Evolutionary conservation across 2,113 vertebrate species (phyloP).

Genomic region (Egretta garzetta): DNA sequence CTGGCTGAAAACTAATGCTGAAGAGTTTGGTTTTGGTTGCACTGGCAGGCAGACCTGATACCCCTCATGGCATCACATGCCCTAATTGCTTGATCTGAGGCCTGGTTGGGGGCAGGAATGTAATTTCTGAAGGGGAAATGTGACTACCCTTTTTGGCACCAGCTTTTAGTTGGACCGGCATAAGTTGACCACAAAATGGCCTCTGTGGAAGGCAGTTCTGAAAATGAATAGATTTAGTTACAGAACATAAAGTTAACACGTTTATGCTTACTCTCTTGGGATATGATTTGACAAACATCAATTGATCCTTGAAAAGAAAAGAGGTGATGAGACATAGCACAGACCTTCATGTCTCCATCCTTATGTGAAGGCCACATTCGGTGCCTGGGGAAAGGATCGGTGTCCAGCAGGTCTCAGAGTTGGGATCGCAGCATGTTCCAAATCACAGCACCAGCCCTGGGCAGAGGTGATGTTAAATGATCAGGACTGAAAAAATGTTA

Average conservation of each 20-base stretch:
- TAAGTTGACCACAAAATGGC: background rate
- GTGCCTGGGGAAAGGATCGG: background rate
- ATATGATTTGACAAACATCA: background rate
- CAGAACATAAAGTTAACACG: background rate
- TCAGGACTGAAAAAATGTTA: background rate
- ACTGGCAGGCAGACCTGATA: background rate
- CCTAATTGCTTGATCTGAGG: background rate
- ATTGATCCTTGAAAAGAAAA: background rate
- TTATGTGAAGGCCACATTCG: background rate
- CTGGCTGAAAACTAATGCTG: background rate
- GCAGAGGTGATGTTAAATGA: background rate
- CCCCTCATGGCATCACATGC: background rate
- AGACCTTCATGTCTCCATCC: background rate
- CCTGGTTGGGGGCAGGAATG: background rate
- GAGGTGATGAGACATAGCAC: background rate
- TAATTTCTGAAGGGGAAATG: background rate
- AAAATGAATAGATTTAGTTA: background rate
- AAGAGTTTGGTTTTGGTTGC: background rate
- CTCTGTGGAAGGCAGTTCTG: background rate
- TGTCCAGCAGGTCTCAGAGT: background rate
- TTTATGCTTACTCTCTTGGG: background rate
- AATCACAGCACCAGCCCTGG: background rate
- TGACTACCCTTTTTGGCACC: background rate
- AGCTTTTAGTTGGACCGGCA: background rate
- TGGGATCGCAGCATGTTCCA: accelerated